Percentiles rank a stretch among this genome's conserved stretches.
These are phyloP conservation scores for Copidosoma aretas DNA, from an alignment of 2,888 invertebrate genomes.

Conservation along the genomic window DNA sequence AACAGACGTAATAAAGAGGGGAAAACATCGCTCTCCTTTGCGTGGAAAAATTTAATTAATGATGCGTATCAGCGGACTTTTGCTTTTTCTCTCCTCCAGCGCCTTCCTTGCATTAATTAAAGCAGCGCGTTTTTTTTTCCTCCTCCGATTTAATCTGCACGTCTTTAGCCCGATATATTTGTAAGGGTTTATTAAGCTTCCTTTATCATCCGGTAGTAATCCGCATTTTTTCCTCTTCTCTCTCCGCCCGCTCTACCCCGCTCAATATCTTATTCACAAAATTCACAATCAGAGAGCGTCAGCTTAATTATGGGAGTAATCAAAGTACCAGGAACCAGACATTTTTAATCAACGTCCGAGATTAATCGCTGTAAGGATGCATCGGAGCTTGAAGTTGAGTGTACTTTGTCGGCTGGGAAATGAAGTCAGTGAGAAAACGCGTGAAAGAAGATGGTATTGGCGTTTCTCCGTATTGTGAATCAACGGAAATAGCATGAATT, in stretches of 20 bases:
- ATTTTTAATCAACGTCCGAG: conserved; percentile 28
- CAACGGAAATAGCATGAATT: too few species aligned
- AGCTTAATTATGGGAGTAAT: conserved; percentile 25
- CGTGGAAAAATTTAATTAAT: conserved; percentile 34
- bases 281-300: conserved; percentile 15
- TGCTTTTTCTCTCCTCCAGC: background rate
- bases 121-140: conserved; percentile 4
- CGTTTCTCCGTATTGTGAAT: too few species aligned
- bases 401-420: background rate
- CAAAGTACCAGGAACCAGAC: conserved; percentile 3
- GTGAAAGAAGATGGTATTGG: too few species aligned
- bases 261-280: background rate
- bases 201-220: conserved; percentile 20
- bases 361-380: conserved; percentile 16
- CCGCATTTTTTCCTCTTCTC: conserved; percentile 2
- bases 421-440: too few species aligned
- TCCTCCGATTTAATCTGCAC: conserved; percentile 17
- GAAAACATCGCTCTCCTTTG: background rate
- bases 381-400: background rate
- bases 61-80: conserved; percentile 29
- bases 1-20: too few species aligned
- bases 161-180: conserved; percentile 22
- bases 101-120: conserved; percentile 30
- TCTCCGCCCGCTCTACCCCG: background rate
- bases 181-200: conserved; percentile 30